Base-by-base conservation (phyloP, 2,113 vertebrate genomes). In the Cariama cristata region DNA sequence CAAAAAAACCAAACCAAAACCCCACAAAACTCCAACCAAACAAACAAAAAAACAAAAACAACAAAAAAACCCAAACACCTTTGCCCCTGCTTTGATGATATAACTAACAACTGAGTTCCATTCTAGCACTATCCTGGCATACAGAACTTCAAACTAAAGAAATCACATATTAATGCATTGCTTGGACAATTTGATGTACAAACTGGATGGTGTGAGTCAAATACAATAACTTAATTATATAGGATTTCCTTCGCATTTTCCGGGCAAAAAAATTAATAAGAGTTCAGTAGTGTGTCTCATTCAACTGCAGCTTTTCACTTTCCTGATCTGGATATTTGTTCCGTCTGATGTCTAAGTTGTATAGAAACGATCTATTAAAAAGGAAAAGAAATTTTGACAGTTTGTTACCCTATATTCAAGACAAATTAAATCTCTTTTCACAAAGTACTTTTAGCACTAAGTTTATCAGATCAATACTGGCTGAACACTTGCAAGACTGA, bases 381-480 rank as follows among this genome's bases (percentile, higher is more conserved):
- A 93, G 35, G 47, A 88, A 92, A 62, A 87, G 73, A 93, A 95
- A 77, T 60, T 33, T 56, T 91, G 83, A 83, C 64, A 90, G 56
- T 84, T 95, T 67, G 44, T 90, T 97, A 85, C 42, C 47, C 20
- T 56, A 67, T 95, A 76, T 68, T 93, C 55, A 92, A 97, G 88
- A 75, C 86, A 95, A 96, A 96, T 93, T 45, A 96, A 97, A 95
- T 77, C 53, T 67, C 68, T 90, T 71, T 83, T 82, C 58, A 72
- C 50, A 47, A 94, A 88, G 69, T 77, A 94, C 88, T 95, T 96
- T 88, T 84, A 73, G 72, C 77, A 40, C 60, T 76, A 55, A 90
- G 49, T 60, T 96, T 97, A 93, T 97, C 94, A 95, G 95, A 97
- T 96, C 92, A 75, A 68, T 88, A 59, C 72, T 82, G 79, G 44